Evolutionary conservation across 1,140 invertebrate genomes (phyloP), one percentile per base, ranked within the genome.

Genomic region (Oedothorax gibbosus): DNA sequence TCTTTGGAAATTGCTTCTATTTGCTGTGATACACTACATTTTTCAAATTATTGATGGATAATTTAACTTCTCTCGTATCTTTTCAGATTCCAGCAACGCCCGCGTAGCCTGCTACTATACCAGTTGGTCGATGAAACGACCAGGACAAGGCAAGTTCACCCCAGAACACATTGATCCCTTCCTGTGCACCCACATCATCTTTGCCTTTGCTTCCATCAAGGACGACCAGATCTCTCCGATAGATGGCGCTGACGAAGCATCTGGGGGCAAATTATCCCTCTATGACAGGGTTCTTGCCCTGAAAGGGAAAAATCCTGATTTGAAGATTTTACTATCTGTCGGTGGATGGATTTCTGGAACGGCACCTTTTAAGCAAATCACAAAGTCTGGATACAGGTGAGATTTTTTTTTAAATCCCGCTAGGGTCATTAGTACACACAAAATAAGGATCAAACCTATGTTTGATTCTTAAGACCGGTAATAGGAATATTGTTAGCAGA

Each of bases 331-430:
- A 3, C 90, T 99, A 54, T 96, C 96, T 5, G 96, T 99, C 72
- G 97, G 97, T 71, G 97, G 97, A 7, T 98, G 96, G 97, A 96
- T 95, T 15, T 96, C 97, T 87, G 96, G 96, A 14, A 96, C 95
- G 0, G 96, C 94, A 0, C 96, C 96, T 6, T 98, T 98, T 92
- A 97, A 88, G 54, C 84, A 84, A 65, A 92, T 98, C 2, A 97
- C 96, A 0, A 94, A 95, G 60, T 97, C 96, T 88, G 94, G 71
- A 9, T 89, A 88, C 82, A 87, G 86, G 87, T 87, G 72, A 51
- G 71, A 50, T 56, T n/a, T 72, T 65, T 68, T 68, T 21, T 0
- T 4, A 0, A 66, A 20, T 4, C 0, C 0, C 8, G 5, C 15
- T 35, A 7, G 10, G 15, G 9, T 68, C 35, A 35, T 35, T 35